phyloP scores from a whole-genome alignment of 2,113 vertebrate genomes.

The Otolemur garnettii region DNA sequence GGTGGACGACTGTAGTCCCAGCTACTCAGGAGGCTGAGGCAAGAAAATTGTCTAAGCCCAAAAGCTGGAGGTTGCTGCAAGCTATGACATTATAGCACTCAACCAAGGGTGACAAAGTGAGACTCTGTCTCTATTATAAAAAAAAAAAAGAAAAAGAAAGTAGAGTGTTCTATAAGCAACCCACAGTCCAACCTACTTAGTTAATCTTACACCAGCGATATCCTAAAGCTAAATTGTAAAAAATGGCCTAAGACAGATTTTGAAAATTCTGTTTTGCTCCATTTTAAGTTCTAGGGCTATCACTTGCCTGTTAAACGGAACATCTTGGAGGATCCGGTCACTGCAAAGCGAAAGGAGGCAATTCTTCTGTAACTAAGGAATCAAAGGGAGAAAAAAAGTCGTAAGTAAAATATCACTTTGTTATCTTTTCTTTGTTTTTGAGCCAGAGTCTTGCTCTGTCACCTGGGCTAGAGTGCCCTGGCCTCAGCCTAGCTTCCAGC shows the following conservation, averaged over 20 bases:
- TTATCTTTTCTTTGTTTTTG: background rate
- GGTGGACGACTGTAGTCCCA: too few species aligned
- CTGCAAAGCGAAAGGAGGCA: constrained; percentile 99
- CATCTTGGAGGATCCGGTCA: constrained; percentile 98
- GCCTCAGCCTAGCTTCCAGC: too few species aligned
- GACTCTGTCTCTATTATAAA: too few species aligned
- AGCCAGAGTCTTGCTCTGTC: too few species aligned
- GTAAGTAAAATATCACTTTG: constrained; percentile 57
- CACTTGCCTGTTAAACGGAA: constrained; percentile 98
- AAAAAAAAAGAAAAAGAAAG: background rate
- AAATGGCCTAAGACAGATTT: constrained; percentile 45
- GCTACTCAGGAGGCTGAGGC: too few species aligned
- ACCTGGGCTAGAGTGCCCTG: too few species aligned
- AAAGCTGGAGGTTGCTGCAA: too few species aligned
- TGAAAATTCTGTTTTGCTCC: constrained; percentile 9
- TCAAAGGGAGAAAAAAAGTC: constrained; percentile 33
- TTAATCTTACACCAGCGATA: background rate
- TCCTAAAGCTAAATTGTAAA: background rate
- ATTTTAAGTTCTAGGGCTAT: constrained; percentile 52
- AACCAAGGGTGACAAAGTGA: too few species aligned
- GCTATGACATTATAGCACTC: too few species aligned
- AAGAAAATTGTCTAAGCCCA: too few species aligned
- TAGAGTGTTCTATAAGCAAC: background rate
- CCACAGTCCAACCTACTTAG: background rate
- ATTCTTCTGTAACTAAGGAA: constrained; percentile 96